Percentiles rank a stretch among this genome's conserved stretches.
Conservation (phyloP, 2,113 vertebrate species). For the Trogon melanurus region DNA sequence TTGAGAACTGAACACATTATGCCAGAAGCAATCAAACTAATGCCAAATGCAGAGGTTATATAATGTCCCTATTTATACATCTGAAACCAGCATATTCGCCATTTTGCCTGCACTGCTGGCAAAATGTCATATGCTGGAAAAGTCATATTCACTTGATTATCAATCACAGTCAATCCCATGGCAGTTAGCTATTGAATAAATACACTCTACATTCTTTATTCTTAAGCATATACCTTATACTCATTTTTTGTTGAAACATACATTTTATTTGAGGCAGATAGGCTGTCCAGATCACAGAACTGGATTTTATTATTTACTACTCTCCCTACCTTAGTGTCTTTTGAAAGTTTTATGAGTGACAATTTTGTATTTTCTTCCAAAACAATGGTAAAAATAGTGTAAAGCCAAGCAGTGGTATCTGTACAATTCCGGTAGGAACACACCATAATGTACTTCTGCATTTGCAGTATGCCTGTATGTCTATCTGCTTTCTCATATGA, state of each 20-base stretch:
- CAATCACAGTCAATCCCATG: not conserved
- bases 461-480: not conserved
- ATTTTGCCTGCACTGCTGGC: not conserved
- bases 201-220: not conserved
- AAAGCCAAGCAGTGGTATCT: not conserved
- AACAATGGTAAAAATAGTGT: not conserved
- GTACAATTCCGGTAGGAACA: not conserved
- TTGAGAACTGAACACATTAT: not conserved
- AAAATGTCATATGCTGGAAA: too few relatives aligned
- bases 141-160: not conserved
- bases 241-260: not conserved
- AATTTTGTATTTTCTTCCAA: not conserved
- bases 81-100: not conserved
- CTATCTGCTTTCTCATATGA: not conserved
- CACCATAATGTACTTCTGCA: not conserved
- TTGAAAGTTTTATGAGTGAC: not conserved
- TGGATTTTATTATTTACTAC: not conserved
- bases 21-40: not conserved
- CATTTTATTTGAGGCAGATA: not conserved
- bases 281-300: not conserved
- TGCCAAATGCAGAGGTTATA: not conserved
- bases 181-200: not conserved
- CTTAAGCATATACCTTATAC: not conserved
- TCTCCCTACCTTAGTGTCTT: not conserved
- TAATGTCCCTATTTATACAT: not conserved